Percentiles rank a stretch among this genome's conserved stretches.
phyloP scores from a whole-genome alignment of 2,113 vertebrate genomes.

The Eolophus roseicapilla region DNA sequence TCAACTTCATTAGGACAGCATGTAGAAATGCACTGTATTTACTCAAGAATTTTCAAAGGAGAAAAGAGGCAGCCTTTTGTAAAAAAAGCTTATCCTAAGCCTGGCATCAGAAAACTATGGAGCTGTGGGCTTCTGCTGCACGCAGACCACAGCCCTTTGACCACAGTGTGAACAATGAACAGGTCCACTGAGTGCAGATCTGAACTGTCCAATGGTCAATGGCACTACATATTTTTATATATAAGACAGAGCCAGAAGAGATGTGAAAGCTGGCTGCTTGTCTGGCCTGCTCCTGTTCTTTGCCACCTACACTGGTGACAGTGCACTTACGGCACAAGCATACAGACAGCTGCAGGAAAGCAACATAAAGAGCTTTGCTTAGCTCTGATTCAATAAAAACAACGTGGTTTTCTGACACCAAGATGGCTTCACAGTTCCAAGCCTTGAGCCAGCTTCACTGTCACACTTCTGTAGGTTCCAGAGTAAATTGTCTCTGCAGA shows the following conservation, averaged over 20 bases:
- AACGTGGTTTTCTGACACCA: not conserved
- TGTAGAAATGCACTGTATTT: not conserved
- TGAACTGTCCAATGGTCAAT: not conserved
- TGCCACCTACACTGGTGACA: not conserved
- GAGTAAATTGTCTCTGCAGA: not conserved
- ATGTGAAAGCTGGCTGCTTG: not conserved
- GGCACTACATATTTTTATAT: not conserved
- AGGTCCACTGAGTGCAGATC: not conserved
- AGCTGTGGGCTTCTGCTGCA: not conserved
- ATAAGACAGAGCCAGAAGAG: not conserved
- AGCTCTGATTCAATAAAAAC: not conserved
- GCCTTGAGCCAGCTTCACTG: not conserved
- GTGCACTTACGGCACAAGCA: not conserved
- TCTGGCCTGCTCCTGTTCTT: not conserved
- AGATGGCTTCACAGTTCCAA: not conserved
- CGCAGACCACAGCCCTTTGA: not conserved
- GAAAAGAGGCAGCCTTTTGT: not conserved
- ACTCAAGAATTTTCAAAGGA: not conserved
- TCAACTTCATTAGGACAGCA: not conserved
- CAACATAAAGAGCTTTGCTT: not conserved
- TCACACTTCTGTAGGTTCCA: not conserved
- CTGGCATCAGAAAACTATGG: not conserved
- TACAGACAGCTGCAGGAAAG: not conserved
- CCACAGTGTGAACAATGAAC: not conserved
- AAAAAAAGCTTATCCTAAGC: not conserved